phyloP scores from a whole-genome alignment of 2,797 vertebrate genomes.

The Onychomys leucogaster region DNA sequence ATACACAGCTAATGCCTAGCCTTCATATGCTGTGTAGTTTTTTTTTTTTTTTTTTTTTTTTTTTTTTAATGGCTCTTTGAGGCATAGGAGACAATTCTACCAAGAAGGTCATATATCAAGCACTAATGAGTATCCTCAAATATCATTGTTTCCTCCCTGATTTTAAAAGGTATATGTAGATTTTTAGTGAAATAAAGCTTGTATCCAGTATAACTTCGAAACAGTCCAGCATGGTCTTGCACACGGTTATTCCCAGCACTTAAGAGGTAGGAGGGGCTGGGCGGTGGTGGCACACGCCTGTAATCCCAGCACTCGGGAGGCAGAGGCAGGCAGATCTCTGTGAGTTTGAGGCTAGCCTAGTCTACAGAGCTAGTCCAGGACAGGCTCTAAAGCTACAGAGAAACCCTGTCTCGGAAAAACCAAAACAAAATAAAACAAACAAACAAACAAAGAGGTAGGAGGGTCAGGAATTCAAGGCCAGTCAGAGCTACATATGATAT shows the following conservation, averaged over 20 bases:
- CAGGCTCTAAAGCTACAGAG: too few species aligned
- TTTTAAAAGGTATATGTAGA: not conserved
- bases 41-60: too few species aligned
- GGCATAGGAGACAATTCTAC: not conserved
- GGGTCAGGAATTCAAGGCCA: too few species aligned
- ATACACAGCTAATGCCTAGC: not conserved
- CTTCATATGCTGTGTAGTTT: not conserved
- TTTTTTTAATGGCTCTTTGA: constrained; percentile 15
- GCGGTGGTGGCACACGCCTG: too few species aligned
- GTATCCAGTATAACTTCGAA: not conserved
- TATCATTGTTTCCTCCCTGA: not conserved
- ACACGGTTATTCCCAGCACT: not conserved
- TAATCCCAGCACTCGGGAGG: too few species aligned
- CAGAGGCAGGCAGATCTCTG: too few species aligned
- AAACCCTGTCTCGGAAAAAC: too few species aligned
- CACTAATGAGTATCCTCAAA: not conserved
- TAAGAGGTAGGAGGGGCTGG: not conserved
- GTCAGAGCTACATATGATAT: not conserved
- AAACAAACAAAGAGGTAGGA: not conserved
- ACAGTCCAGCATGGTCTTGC: not conserved
- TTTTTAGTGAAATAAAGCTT: not conserved
- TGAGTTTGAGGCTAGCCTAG: too few species aligned
- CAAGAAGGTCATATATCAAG: not conserved
- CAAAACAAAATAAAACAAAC: too few species aligned
- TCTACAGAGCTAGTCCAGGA: too few species aligned